Conservation (phyloP, 2,113 vertebrate genomes). For the Pavo muticus region DNA sequence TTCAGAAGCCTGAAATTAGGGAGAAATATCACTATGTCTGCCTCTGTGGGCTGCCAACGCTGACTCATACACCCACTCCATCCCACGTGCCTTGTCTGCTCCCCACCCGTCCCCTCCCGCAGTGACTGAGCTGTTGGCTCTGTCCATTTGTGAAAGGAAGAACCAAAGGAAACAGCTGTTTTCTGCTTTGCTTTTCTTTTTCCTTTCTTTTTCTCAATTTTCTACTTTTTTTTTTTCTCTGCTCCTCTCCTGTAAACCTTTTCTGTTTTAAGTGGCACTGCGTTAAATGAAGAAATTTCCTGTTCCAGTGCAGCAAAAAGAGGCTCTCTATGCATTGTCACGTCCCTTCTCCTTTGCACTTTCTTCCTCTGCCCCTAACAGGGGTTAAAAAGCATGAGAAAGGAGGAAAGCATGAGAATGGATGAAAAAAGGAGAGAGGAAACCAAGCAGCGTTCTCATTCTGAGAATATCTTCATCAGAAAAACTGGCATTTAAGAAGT, state of each 20-base stretch:
- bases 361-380: not conserved
- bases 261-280: not conserved
- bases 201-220: not conserved
- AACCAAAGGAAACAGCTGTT: not conserved
- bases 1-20: not conserved
- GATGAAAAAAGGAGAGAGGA: not conserved
- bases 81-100: accelerated
- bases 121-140: accelerated
- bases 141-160: accelerated
- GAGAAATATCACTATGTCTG: not conserved
- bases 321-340: not conserved
- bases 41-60: accelerated
- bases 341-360: not conserved
- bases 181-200: not conserved
- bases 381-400: not conserved
- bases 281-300: not conserved
- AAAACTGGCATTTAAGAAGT: not conserved
- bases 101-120: not conserved
- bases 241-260: not conserved
- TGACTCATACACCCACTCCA: not conserved
- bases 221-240: not conserved
- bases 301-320: not conserved
- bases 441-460: not conserved
- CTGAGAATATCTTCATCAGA: not conserved
- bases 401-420: not conserved